A percentile compares a stretch with the other conserved stretches of the same genome.
Evolutionary conservation across 2,888 invertebrate species (phyloP).

Genomic region (Polydesmus complanatus): DNA sequence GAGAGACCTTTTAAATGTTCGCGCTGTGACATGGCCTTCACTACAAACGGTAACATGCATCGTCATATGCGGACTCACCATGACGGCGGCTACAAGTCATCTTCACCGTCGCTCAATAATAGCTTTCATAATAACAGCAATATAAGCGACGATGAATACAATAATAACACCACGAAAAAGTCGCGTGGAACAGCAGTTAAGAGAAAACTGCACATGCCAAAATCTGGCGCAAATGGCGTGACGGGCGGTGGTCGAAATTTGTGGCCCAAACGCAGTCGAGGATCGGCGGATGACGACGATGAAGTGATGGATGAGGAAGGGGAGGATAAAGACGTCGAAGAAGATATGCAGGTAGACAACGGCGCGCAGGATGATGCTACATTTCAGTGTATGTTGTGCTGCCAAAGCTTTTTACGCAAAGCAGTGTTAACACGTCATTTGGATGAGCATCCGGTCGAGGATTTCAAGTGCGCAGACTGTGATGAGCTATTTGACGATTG

Average conservation of each 20-base stretch:
- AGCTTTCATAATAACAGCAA: too few species aligned
- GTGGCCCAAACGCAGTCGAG: neutral
- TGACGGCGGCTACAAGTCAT: slow-evolving; percentile 27
- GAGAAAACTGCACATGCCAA: too few species aligned
- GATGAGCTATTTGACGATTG: slow-evolving; percentile 50
- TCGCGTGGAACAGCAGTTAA: neutral
- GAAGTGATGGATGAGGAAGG: neutral
- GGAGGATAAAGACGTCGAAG: neutral
- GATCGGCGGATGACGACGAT: neutral
- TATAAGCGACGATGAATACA: too few species aligned
- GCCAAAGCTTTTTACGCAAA: slow-evolving; percentile 45
- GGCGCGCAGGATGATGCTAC: slow-evolving; percentile 16
- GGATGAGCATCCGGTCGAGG: slow-evolving; percentile 51
- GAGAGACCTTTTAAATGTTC: slow-evolving; percentile 67
- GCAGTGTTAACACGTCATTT: slow-evolving; percentile 48
- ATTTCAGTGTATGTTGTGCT: slow-evolving; percentile 47
- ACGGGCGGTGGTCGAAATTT: neutral
- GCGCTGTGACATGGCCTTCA: slow-evolving; percentile 63
- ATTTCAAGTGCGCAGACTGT: slow-evolving; percentile 57
- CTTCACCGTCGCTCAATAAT: neutral
- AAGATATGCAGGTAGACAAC: slow-evolving; percentile 19
- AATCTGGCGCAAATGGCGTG: neutral
- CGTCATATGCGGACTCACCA: slow-evolving; percentile 58
- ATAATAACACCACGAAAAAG: neutral
- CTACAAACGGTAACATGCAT: slow-evolving; percentile 75